Percentiles rank a stretch among this genome's conserved stretches.
Conservation (phyloP, 2,797 vertebrate genomes). For the Ataeniobius toweri region DNA sequence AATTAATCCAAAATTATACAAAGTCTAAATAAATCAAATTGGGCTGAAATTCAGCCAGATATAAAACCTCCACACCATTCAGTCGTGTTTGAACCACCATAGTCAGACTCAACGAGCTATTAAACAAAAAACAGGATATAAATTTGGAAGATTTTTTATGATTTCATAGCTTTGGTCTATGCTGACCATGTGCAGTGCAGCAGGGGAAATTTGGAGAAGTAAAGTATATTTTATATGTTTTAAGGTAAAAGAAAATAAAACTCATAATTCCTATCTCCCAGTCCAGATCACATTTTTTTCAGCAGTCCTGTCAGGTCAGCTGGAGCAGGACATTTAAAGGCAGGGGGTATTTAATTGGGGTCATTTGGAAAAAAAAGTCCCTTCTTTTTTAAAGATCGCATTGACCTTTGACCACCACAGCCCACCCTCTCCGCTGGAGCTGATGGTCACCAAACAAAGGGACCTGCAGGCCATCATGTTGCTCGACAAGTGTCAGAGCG, state of each 20-base stretch:
- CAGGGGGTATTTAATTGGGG: constrained; percentile 44
- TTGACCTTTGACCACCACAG: constrained; percentile 64
- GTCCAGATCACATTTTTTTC: not conserved
- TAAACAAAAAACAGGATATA: not conserved
- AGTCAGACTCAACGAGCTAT: not conserved
- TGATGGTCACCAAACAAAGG: constrained; percentile 64
- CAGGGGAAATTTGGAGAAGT: no score
- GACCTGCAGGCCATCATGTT: constrained; percentile 55
- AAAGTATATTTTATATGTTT: not conserved
- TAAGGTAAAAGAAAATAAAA: not conserved
- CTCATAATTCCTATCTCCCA: not conserved
- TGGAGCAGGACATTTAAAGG: not conserved
- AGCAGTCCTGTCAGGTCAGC: constrained; percentile 14
- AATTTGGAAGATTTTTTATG: not conserved
- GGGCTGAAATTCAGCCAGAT: no score
- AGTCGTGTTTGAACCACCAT: not conserved
- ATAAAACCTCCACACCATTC: no score
- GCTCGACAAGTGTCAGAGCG: constrained; percentile 68
- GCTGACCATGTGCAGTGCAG: no score
- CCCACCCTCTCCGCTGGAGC: constrained; percentile 48
- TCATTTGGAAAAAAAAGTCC: constrained; percentile 75
- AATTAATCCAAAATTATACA: no score
- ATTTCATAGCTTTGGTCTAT: not conserved
- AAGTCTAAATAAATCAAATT: no score
- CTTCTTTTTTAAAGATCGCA: constrained; percentile 42